Conservation (phyloP, 1,140 invertebrate genomes). For the Pissodes strobi region DNA sequence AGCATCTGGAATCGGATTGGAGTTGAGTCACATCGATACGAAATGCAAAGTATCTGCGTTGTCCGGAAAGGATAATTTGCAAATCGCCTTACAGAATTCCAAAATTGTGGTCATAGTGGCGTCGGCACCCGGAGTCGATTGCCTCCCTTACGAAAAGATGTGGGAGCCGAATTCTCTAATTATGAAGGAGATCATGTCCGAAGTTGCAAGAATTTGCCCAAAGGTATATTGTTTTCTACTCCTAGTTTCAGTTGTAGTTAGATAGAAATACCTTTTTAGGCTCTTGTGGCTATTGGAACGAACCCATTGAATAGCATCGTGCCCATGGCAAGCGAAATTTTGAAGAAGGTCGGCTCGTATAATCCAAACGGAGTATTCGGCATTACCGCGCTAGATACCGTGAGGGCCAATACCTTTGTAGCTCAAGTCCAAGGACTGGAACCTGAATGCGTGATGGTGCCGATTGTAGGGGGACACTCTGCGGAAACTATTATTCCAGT, state of each 20-base stretch:
- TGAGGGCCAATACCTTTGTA: slow-evolving; percentile 75
- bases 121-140: slow-evolving; percentile 36
- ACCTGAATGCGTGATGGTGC: slow-evolving; percentile 71
- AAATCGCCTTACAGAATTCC: slow-evolving; percentile 58
- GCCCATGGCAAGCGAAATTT: slow-evolving; percentile 62
- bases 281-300: slow-evolving; percentile 62
- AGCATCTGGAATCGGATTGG: slow-evolving; percentile 60
- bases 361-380: slow-evolving; percentile 77
- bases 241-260: no score
- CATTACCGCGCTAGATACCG: slow-evolving; percentile 75
- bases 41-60: slow-evolving; percentile 68
- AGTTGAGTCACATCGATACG: slow-evolving; percentile 65
- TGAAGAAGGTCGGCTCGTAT: slow-evolving; percentile 64
- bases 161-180: slow-evolving; percentile 58
- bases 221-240: slow-evolving; percentile 58
- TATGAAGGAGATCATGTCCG: slow-evolving; percentile 57
- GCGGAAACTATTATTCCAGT: slow-evolving; percentile 80
- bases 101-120: slow-evolving; percentile 62
- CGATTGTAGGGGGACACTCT: slow-evolving; percentile 83
- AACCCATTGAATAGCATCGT: slow-evolving; percentile 65
- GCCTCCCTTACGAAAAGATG: slow-evolving; percentile 48
- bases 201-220: slow-evolving; percentile 59
- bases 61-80: slow-evolving; percentile 49
- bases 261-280: slow-evolving; percentile 51
- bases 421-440: slow-evolving; percentile 62